These are phyloP conservation scores for Amblyjoppa fuscipennis DNA, from an alignment of 2,888 invertebrate species.

Conservation along the genomic window DNA sequence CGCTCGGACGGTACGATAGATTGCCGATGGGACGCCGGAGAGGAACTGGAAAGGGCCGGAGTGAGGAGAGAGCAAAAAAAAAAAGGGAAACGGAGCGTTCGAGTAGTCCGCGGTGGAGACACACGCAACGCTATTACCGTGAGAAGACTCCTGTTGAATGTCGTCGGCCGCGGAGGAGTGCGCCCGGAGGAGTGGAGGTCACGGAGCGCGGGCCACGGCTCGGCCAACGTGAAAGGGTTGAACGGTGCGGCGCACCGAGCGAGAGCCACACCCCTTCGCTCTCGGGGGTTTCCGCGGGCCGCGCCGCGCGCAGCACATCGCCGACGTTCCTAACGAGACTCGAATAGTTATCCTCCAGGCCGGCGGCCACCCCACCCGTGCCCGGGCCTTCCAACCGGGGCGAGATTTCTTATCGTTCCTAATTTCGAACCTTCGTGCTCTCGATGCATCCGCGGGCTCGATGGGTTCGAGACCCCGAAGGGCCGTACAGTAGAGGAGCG, in stretches of 20 bases:
- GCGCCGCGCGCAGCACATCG: slow-evolving; percentile 24
- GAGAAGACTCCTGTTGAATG: slow-evolving; percentile 64
- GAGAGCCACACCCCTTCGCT: slow-evolving; percentile 52
- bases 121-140: slow-evolving; percentile 60
- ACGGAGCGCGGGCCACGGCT: slow-evolving; percentile 7
- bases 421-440: slow-evolving; percentile 45
- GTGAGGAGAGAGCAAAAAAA: slow-evolving; percentile 6
- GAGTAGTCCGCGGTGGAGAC: slow-evolving; percentile 16
- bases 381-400: slow-evolving; percentile 15
- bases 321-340: slow-evolving; percentile 65
- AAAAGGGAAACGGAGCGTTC: slow-evolving; percentile 24
- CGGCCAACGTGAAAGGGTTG: slow-evolving; percentile 50
- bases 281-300: slow-evolving; percentile 33
- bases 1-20: slow-evolving; percentile 5
- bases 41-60: background rate
- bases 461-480: background rate
- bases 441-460: slow-evolving; percentile 5
- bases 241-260: slow-evolving; percentile 9
- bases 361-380: slow-evolving; percentile 13
- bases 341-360: slow-evolving; percentile 59
- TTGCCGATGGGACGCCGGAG: background rate
- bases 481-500: no score
- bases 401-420: slow-evolving; percentile 53
- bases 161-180: slow-evolving; percentile 27
- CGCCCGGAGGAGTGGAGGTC: slow-evolving; percentile 35